Evolutionary conservation across 1,140 invertebrate species (phyloP).

Genomic region (Probaryconus sp.): DNA sequence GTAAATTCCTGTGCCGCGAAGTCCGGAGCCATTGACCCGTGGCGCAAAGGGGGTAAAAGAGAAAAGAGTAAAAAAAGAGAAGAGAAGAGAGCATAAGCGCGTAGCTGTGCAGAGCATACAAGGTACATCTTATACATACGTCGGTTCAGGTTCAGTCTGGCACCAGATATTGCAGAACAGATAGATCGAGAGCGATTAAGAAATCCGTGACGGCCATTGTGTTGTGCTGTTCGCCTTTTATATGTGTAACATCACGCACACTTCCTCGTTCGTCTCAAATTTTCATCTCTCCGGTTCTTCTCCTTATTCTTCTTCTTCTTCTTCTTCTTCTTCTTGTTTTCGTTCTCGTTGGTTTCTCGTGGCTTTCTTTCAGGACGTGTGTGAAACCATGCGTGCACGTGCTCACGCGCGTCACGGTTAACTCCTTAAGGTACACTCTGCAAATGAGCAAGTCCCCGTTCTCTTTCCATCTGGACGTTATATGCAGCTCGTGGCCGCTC

Average conservation of each 20-base stretch:
- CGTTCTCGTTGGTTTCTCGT: slow-evolving; percentile 3
- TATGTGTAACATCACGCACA: slow-evolving; percentile 24
- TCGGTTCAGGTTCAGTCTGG: slow-evolving; percentile 14
- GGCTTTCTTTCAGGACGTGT: slow-evolving; percentile 32
- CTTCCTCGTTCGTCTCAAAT: slow-evolving; percentile 10
- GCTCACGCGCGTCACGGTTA: slow-evolving; percentile 57
- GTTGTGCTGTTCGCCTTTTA: slow-evolving; percentile 34
- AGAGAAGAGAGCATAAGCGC: slow-evolving; percentile 8
- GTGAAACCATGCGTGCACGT: slow-evolving; percentile 60
- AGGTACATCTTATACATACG: slow-evolving; percentile 40
- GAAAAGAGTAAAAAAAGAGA: too few relatives aligned
- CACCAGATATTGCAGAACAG: slow-evolving; percentile 67
- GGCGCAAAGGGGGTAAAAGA: slow-evolving; percentile 58
- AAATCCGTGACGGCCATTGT: slow-evolving; percentile 77
- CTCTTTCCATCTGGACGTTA: slow-evolving; percentile 34
- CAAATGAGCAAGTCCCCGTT: slow-evolving; percentile 40
- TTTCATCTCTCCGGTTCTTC: slow-evolving; percentile 3
- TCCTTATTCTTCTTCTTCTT: slow-evolving; percentile 14
- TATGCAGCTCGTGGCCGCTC: slow-evolving; percentile 70
- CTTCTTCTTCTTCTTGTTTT: slow-evolving; percentile 5
- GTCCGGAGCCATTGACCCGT: slow-evolving; percentile 71
- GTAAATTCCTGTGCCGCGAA: slow-evolving; percentile 57
- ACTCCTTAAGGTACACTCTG: slow-evolving; percentile 48
- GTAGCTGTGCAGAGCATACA: slow-evolving; percentile 19
- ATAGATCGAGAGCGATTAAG: slow-evolving; percentile 77